These are phyloP conservation scores for Xenops minutus DNA, from an alignment of 2,797 vertebrate species.

Conservation along the genomic window DNA sequence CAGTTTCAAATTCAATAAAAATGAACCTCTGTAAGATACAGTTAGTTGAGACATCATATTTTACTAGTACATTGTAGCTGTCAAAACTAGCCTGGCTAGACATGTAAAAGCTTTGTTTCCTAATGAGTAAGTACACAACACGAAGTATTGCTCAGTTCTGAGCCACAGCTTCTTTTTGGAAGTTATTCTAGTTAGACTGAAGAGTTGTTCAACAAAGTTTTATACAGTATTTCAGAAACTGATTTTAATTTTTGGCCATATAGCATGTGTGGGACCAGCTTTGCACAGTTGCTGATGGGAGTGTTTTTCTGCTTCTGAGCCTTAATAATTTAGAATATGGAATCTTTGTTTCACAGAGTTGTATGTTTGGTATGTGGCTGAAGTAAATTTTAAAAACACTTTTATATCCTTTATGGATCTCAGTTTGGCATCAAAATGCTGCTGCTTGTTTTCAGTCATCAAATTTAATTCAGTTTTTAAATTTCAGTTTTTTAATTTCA, in stretches of 20 bases:
- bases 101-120: constrained; percentile 4
- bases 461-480: constrained; percentile 13
- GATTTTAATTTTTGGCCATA: constrained; percentile 6
- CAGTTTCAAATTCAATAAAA: constrained; percentile 40
- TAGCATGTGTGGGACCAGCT: constrained; percentile 38
- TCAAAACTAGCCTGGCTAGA: background rate
- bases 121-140: background rate
- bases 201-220: constrained; percentile 10
- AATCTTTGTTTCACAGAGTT: constrained; percentile 20
- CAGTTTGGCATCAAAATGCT: constrained; percentile 47
- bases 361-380: constrained; percentile 25
- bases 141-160: background rate
- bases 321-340: constrained; percentile 28
- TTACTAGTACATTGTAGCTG: background rate
- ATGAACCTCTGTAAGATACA: background rate
- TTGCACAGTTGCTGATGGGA: constrained; percentile 37
- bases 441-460: constrained; percentile 49
- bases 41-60: background rate
- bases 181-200: constrained; percentile 7
- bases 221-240: constrained; percentile 52
- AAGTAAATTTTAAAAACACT: constrained; percentile 20
- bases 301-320: constrained; percentile 60
- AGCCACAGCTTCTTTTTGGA: constrained; percentile 31
- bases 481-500: background rate
- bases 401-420: constrained; percentile 42